Conservation (phyloP, 2,888 invertebrate species). For the Lasioglossum vierecki region DNA sequence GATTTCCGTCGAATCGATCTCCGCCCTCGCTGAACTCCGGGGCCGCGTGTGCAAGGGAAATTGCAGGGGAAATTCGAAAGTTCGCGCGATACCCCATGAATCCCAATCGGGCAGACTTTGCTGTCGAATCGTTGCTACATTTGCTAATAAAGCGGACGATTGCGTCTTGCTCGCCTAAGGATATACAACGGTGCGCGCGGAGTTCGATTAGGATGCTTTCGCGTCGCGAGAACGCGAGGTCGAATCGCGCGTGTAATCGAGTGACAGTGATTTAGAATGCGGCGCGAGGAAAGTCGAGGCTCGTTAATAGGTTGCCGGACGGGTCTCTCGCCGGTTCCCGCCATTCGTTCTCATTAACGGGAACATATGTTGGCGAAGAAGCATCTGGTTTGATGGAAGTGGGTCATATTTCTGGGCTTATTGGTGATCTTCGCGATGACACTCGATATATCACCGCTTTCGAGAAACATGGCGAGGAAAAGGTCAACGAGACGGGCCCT, state of each 20-base stretch:
- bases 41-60: slow-evolving; percentile 77
- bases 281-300: background rate
- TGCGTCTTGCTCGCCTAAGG: background rate
- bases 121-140: slow-evolving; percentile 21
- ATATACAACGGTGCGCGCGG: background rate
- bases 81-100: slow-evolving; percentile 76
- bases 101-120: slow-evolving; percentile 63
- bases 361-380: slow-evolving; percentile 2
- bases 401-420: slow-evolving; percentile 21
- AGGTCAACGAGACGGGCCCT: slow-evolving; percentile 7
- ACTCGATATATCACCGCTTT: slow-evolving; percentile 7
- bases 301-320: slow-evolving; percentile 19
- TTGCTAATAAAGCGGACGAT: background rate
- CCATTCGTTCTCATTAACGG: slow-evolving; percentile 20
- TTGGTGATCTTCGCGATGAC: slow-evolving; percentile 11
- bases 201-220: background rate
- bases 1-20: slow-evolving; percentile 63
- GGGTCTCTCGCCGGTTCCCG: slow-evolving; percentile 6
- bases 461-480: slow-evolving; percentile 7
- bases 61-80: slow-evolving; percentile 83
- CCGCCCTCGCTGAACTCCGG: slow-evolving; percentile 72
- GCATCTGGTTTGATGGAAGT: slow-evolving; percentile 9
- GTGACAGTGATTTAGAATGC: slow-evolving; percentile 20
- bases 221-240: background rate
- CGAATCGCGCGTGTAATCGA: slow-evolving; percentile 14